Conservation (phyloP, 2,797 vertebrate species). For the Crocodylus rhombifer region DNA sequence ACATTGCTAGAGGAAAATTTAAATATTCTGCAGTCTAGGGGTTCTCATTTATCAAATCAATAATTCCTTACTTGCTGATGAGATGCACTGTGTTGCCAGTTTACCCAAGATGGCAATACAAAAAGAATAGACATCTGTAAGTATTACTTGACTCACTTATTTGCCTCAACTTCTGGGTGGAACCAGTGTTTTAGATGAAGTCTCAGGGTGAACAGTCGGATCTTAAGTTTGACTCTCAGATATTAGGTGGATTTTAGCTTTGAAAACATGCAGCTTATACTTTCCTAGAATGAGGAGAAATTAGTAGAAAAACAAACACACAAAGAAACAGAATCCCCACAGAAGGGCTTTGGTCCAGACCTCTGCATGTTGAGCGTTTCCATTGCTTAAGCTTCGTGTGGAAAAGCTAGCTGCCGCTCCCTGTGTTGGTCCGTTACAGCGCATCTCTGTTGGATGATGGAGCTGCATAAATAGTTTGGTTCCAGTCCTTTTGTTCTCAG, state of each 20-base stretch:
- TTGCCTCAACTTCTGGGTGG: not conserved
- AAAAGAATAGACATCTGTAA: not conserved
- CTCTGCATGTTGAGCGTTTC: not conserved
- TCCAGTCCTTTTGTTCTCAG: not conserved
- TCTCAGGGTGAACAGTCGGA: not conserved
- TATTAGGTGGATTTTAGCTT: not conserved
- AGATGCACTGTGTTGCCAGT: not conserved
- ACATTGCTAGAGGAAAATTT: not conserved
- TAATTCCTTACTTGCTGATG: not conserved
- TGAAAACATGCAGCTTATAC: fast-evolving
- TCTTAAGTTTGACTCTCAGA: not conserved
- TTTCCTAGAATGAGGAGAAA: not conserved
- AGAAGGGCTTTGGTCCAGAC: too few species aligned
- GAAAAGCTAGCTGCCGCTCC: not conserved
- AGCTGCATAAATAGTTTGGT: not conserved
- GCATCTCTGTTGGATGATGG: not conserved
- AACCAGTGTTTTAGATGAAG: not conserved
- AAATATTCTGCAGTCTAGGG: fast-evolving
- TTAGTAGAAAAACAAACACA: not conserved
- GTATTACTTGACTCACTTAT: not conserved
- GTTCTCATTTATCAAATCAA: not conserved
- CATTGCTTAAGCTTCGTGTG: not conserved
- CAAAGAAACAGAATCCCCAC: not conserved
- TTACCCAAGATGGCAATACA: not conserved
- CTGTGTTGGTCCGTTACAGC: too few species aligned